Evolutionary conservation across 1,140 invertebrate species (phyloP).

Genomic region (Aporrectodea caliginosa): DNA sequence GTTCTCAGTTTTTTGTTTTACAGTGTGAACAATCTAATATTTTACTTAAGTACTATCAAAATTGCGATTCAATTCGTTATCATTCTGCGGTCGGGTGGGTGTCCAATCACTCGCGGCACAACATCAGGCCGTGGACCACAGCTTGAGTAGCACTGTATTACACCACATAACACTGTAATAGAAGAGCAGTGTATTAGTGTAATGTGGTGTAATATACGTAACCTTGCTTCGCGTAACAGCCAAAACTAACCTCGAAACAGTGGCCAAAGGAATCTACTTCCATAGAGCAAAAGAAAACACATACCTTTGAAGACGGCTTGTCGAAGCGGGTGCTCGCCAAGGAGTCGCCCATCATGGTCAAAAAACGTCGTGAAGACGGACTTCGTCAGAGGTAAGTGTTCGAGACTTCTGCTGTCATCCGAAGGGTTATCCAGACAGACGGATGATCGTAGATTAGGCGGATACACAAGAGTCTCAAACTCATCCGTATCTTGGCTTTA

Average conservation of each 20-base stretch:
- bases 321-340: slow-evolving; percentile 47
- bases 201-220: background rate
- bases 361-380: slow-evolving; percentile 41
- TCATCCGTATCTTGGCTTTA: background rate
- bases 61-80: too few relatives aligned
- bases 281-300: background rate
- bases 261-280: background rate
- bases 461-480: background rate
- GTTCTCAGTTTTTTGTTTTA: too few relatives aligned
- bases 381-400: slow-evolving; percentile 34
- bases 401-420: background rate
- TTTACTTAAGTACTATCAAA: too few relatives aligned
- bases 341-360: slow-evolving; percentile 49
- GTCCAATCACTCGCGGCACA: too few relatives aligned
- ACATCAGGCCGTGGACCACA: too few relatives aligned
- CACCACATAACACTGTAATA: background rate
- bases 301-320: slow-evolving; percentile 49
- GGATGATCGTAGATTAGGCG: background rate
- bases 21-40: too few relatives aligned
- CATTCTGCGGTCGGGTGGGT: too few relatives aligned
- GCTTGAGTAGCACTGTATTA: too few relatives aligned
- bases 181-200: background rate
- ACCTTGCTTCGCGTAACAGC: background rate
- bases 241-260: background rate
- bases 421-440: background rate